Base-by-base conservation (phyloP, 1,140 invertebrate species). In the Danaus plexippus region DNA sequence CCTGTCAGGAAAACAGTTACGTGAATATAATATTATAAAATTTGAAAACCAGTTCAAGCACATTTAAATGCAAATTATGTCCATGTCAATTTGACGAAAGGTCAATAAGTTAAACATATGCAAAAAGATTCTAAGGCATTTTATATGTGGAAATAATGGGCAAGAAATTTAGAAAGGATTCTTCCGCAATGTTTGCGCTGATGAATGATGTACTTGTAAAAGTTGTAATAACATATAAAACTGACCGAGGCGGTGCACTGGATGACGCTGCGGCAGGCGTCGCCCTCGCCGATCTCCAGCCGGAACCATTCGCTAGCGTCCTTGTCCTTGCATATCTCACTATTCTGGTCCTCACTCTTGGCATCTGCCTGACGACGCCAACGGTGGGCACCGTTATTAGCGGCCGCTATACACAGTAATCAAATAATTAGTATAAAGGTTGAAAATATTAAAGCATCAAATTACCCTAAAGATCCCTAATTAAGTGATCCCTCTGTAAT, bases 231-330 rank as follows among this genome's bases (percentile, higher is more conserved):
- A 60, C 62, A 60, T 66, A 61, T 65, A 59, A 57, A 61, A 91
- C 90, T 89, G 78, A 94, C 94, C 73, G 95, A 96, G 73, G 95
- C 95, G 60, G 96, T 97, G 87, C 96, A 97, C 84, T 97, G 95
- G 75, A 97, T 97, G 67, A 98, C 96, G 89, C 97, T 95, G 79
- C 96, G 92, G 87, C 96, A 98, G 77, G 95, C 95, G 87, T 97
- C 96, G 74, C 95, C 95, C 77, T 96, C 95, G 63, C 94, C 94
- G 45, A 94, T 92, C 15, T 95, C 94, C 64, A 97, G 87, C 71
- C 96, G 91, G 88, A 98, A 97, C 94, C 96, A 97, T 87, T 98
- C 96, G 49, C 96, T 95, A n/a, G 96, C 95, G 85, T 96, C 95
- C 88, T 96, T 96, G 85, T 95, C 95, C 89, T 96, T 95, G 87